Evolutionary conservation across 2,797 vertebrate genomes (phyloP).

Genomic region (Xenentodon cancila): DNA sequence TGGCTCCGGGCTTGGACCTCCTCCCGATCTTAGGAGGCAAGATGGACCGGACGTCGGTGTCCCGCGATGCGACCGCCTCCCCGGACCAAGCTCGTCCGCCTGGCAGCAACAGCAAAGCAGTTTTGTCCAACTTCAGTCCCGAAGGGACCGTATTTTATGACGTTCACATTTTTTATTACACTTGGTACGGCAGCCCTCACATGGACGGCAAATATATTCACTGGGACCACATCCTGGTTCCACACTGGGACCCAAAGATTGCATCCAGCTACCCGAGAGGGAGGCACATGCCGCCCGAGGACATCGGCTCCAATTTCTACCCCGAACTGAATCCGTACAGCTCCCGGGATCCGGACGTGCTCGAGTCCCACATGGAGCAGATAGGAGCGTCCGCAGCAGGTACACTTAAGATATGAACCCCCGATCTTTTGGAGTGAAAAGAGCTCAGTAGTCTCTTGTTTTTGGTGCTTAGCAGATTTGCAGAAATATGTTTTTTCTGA

Average conservation of each 20-base stretch:
- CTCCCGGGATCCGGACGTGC: slow-evolving; percentile 87
- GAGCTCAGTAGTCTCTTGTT: neutral
- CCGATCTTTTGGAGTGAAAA: too few species aligned
- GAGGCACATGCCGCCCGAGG: slow-evolving; percentile 88
- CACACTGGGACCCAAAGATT: slow-evolving; percentile 93
- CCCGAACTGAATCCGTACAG: slow-evolving; percentile 89
- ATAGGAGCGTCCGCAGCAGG: slow-evolving; percentile 88
- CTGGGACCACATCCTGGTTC: slow-evolving; percentile 92
- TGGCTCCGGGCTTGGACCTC: slow-evolving; percentile 82
- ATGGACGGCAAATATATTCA: slow-evolving; percentile 86
- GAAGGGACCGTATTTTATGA: slow-evolving; percentile 86
- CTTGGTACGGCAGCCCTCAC: slow-evolving; percentile 87
- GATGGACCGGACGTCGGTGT: slow-evolving; percentile 76
- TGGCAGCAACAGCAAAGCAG: slow-evolving; percentile 65
- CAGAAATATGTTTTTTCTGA: slow-evolving; percentile 6
- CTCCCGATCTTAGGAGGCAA: slow-evolving; percentile 78
- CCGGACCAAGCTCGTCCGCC: slow-evolving; percentile 65
- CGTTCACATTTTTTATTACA: slow-evolving; percentile 90
- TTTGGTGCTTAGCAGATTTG: slow-evolving; percentile 9
- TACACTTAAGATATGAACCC: slow-evolving; percentile 48
- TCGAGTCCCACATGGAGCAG: slow-evolving; percentile 91
- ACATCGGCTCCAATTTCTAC: slow-evolving; percentile 90
- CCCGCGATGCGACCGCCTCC: slow-evolving; percentile 71
- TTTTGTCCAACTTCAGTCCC: slow-evolving; percentile 72
- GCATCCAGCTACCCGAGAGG: slow-evolving; percentile 91